These are phyloP conservation scores for Paelopatides confundens DNA, from an alignment of 53 echinoderm and acorn worm genomes.

Conservation along the genomic window DNA sequence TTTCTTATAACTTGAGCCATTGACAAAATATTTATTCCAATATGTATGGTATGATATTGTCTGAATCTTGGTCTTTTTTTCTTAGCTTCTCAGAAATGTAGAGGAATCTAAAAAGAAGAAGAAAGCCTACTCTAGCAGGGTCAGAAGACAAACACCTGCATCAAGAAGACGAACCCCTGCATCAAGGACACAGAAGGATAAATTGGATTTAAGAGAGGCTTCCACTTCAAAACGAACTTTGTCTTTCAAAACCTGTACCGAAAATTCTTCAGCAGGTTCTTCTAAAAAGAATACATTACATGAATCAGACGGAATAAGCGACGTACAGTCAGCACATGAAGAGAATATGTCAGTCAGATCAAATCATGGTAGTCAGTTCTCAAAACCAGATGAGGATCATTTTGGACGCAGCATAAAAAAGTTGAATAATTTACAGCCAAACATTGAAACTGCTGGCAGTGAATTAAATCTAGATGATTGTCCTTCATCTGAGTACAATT, in stretches of 20 bases:
- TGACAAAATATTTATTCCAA: too few species aligned
- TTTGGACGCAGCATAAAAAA: too few species aligned
- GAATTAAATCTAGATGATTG: neutral
- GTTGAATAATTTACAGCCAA: too few species aligned
- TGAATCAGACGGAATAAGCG: too few species aligned
- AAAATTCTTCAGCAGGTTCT: neutral
- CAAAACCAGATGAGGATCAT: too few species aligned
- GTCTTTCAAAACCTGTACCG: neutral
- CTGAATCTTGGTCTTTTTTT: neutral
- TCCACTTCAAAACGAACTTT: neutral
- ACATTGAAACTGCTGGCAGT: neutral
- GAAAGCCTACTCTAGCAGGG: neutral
- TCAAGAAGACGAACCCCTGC: neutral
- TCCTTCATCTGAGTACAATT: neutral
- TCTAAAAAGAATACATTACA: too few species aligned
- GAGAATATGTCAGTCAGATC: neutral
- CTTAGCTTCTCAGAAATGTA: slow-evolving; percentile 17
- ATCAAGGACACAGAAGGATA: too few species aligned
- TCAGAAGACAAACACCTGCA: slow-evolving; percentile 4
- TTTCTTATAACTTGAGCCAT: too few species aligned
- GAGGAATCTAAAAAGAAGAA: slow-evolving; percentile 4
- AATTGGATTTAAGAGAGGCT: neutral
- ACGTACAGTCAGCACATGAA: neutral
- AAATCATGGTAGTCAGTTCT: neutral
- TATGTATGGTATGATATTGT: too few species aligned